These are phyloP conservation scores for Ophiothrix spiculata DNA, from an alignment of 35 echinoderm and acorn worm genomes.

Conservation along the genomic window DNA sequence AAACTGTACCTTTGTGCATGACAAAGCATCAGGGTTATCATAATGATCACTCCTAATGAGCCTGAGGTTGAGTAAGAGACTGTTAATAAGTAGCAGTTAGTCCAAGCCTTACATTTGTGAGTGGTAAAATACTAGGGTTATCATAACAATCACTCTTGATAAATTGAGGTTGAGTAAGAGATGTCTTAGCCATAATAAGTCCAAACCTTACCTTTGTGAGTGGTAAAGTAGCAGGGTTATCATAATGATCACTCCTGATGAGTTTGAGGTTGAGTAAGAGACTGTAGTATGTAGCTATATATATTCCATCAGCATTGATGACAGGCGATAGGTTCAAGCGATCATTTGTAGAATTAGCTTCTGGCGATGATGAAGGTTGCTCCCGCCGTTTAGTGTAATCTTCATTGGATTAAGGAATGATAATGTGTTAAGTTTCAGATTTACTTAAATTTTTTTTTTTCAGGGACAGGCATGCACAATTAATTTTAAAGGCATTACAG, in stretches of 20 bases:
- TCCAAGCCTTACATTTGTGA: slow-evolving; percentile 80
- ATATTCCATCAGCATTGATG: slow-evolving; percentile 98
- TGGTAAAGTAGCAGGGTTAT: slow-evolving; percentile 63
- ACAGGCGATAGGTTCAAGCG: slow-evolving; percentile 70
- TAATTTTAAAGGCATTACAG: too few species aligned
- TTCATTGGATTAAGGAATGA: too few species aligned
- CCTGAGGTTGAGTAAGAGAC: slow-evolving; percentile 83
- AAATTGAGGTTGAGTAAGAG: slow-evolving; percentile 84
- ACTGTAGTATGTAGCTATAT: slow-evolving; percentile 80
- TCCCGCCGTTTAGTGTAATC: neutral
- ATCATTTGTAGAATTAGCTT: neutral
- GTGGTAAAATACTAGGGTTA: slow-evolving; percentile 57
- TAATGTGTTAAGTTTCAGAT: too few species aligned
- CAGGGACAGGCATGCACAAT: too few species aligned
- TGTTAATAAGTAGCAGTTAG: slow-evolving; percentile 80
- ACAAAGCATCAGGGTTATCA: slow-evolving; percentile 56
- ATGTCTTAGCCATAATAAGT: too few species aligned
- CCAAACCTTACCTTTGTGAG: slow-evolving; percentile 75
- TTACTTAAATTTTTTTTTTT: too few species aligned
- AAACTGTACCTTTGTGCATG: slow-evolving; percentile 78
- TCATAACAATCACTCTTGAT: slow-evolving; percentile 71
- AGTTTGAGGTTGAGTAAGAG: slow-evolving; percentile 89
- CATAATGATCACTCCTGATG: slow-evolving; percentile 76
- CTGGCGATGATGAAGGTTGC: neutral
- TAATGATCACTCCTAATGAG: slow-evolving; percentile 82